phyloP scores from a whole-genome alignment of 2,113 vertebrate species.

The Microtus oregoni region DNA sequence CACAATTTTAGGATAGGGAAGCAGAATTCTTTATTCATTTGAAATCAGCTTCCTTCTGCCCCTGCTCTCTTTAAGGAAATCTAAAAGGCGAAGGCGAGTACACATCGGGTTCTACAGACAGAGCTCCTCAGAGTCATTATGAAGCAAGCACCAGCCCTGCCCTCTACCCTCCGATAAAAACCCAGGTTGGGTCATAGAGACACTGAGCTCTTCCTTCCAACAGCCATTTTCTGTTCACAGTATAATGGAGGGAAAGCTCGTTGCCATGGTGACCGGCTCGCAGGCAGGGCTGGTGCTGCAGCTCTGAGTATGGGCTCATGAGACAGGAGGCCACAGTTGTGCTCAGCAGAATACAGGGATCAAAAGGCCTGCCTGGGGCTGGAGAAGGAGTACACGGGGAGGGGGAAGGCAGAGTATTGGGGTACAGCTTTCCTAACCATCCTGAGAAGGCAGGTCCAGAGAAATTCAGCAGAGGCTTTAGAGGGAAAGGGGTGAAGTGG shows the following conservation, averaged over 20 bases:
- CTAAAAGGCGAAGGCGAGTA: background rate
- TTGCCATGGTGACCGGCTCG: conserved; percentile 82
- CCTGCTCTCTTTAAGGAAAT: conserved; percentile 21
- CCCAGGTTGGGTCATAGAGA: background rate
- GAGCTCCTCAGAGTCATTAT: background rate
- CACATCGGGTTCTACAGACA: background rate
- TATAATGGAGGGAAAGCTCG: conserved; percentile 43
- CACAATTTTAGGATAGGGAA: background rate
- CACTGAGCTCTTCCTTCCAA: conserved; percentile 46
- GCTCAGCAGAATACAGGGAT: background rate
- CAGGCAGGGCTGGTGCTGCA: conserved; percentile 61
- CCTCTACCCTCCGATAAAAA: background rate
- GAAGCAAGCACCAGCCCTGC: background rate
- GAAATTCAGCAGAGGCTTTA: background rate
- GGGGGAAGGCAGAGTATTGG: background rate
- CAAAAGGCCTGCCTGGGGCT: background rate
- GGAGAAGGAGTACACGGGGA: background rate
- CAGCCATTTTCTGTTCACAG: conserved; percentile 78
- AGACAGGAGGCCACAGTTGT: conserved; percentile 33
- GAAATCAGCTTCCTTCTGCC: conserved; percentile 44
- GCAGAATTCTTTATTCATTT: conserved; percentile 29
- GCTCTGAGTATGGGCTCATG: conserved; percentile 19
- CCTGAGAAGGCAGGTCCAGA: background rate
- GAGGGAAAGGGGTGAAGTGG: background rate
- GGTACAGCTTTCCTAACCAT: background rate